phyloP scores from a whole-genome alignment of 2,888 invertebrate species.

The Hirudinaria manillensis region DNA sequence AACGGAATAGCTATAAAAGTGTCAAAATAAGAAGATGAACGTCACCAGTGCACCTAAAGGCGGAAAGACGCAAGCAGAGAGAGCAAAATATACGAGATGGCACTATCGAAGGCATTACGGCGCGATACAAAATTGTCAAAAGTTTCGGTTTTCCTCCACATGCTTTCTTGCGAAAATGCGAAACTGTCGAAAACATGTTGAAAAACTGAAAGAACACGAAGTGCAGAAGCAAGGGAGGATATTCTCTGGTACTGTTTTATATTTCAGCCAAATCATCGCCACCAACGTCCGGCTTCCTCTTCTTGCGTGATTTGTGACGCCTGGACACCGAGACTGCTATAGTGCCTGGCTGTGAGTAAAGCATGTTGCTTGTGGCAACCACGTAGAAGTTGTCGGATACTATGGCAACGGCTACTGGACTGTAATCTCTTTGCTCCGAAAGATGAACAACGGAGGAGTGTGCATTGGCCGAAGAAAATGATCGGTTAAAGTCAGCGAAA shows the following conservation, averaged over 20 bases:
- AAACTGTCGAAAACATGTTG: neutral
- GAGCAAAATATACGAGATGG: neutral
- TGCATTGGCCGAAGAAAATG: neutral
- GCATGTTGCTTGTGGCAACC: constrained; percentile 22
- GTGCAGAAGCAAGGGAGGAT: neutral
- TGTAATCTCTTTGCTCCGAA: constrained; percentile 19
- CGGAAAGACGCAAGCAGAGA: neutral
- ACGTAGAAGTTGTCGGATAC: constrained; percentile 24
- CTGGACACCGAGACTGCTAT: constrained; percentile 18
- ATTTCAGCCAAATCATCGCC: neutral
- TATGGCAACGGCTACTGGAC: constrained; percentile 18
- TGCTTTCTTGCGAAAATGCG: constrained; percentile 13
- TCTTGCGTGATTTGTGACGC: constrained; percentile 7
- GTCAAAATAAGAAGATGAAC: too few relatives aligned
- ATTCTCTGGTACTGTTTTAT: neutral
- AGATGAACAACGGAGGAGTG: constrained; percentile 19
- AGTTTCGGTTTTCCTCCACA: neutral
- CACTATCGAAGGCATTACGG: neutral
- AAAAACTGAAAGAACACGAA: constrained; percentile 12
- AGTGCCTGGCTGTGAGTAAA: constrained; percentile 21
- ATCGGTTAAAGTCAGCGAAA: constrained; percentile 3
- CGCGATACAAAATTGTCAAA: neutral
- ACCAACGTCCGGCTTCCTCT: neutral
- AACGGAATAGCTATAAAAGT: too few relatives aligned
- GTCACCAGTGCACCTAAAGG: too few relatives aligned